Percentiles rank a stretch among this genome's conserved stretches.
Evolutionary conservation across 2,888 invertebrate genomes (phyloP).

Genomic region (Synanthedon myopaeformis): DNA sequence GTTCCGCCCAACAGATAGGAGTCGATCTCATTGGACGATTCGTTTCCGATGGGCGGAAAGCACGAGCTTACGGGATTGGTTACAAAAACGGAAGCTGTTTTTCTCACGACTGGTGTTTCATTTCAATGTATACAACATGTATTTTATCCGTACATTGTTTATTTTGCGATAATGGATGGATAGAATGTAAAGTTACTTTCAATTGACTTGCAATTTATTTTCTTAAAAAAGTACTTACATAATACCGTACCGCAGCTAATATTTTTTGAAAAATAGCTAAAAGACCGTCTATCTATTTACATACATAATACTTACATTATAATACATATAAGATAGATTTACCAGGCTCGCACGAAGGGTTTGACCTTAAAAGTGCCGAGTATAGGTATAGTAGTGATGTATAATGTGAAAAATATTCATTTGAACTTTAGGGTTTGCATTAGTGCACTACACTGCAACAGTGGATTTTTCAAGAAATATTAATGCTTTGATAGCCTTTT

Average conservation of each 20-base stretch:
- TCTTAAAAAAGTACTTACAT: not conserved
- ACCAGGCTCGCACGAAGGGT: too few relatives aligned
- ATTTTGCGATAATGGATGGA: not conserved
- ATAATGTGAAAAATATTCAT: too few relatives aligned
- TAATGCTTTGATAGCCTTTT: too few relatives aligned
- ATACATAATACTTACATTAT: too few relatives aligned
- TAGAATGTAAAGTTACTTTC: not conserved
- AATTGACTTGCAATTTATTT: too few relatives aligned
- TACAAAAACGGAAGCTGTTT: constrained; percentile 39
- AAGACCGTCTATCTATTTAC: not conserved
- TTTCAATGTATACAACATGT: constrained; percentile 9
- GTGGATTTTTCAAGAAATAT: too few relatives aligned
- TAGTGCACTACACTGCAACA: too few relatives aligned
- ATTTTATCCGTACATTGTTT: not conserved
- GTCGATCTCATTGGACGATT: too few relatives aligned
- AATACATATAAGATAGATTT: too few relatives aligned
- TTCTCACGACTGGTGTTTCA: constrained; percentile 45
- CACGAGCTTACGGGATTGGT: constrained; percentile 41
- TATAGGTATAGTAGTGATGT: too few relatives aligned
- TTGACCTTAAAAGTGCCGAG: too few relatives aligned
- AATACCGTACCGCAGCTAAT: not conserved
- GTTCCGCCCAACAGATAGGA: constrained; percentile 36
- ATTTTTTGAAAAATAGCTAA: not conserved
- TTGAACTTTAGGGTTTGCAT: too few relatives aligned
- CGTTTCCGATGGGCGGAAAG: constrained; percentile 34